Conservation (phyloP, 53 echinoderm and acorn worm genomes). For the Paelopatides confundens region DNA sequence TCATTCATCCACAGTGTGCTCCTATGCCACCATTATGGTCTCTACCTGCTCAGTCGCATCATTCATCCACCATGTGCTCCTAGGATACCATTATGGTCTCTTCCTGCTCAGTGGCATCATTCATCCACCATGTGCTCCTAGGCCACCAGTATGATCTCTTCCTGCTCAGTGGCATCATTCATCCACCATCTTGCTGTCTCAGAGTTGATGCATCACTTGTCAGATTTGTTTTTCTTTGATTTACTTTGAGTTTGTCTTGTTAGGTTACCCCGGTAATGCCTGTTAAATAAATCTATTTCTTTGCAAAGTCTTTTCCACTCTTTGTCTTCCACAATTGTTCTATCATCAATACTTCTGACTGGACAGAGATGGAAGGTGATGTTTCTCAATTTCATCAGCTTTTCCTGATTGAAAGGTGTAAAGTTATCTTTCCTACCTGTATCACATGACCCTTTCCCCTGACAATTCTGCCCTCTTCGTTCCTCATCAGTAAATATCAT, state of each 20-base stretch:
- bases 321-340: background rate
- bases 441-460: background rate
- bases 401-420: background rate
- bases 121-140: too few species aligned
- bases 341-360: background rate
- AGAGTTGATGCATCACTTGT: background rate
- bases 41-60: too few species aligned
- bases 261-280: background rate
- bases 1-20: too few species aligned
- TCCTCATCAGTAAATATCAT: conserved; percentile 14
- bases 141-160: too few species aligned
- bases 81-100: too few species aligned
- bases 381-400: background rate
- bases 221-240: background rate
- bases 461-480: background rate
- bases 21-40: too few species aligned
- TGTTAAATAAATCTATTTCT: background rate
- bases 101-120: too few species aligned
- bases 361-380: conserved; percentile 20
- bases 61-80: too few species aligned
- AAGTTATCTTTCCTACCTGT: background rate
- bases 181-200: too few species aligned
- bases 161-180: too few species aligned
- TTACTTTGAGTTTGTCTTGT: background rate
- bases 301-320: conserved; percentile 2